Conservation (phyloP, 2,888 invertebrate species). For the Byasa hedistus region DNA sequence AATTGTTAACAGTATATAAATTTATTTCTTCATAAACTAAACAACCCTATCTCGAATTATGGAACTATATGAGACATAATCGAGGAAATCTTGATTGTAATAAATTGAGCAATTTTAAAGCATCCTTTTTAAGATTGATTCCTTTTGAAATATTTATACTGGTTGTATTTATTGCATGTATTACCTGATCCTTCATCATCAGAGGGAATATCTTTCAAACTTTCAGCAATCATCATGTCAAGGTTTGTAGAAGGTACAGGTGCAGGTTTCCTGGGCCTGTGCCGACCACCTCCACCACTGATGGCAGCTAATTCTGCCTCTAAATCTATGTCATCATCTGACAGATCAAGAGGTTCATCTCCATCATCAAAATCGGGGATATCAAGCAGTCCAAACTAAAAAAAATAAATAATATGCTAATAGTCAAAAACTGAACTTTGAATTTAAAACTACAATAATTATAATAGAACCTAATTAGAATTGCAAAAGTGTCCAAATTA, state of each 20-base stretch:
- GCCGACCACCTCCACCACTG: conserved; percentile 55
- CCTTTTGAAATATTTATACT: too few relatives aligned
- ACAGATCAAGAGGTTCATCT: conserved; percentile 72
- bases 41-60: background rate
- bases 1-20: too few relatives aligned
- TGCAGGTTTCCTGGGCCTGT: conserved; percentile 53
- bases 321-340: conserved; percentile 87
- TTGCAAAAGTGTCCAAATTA: too few relatives aligned
- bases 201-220: conserved; percentile 87
- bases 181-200: conserved; percentile 85
- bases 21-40: too few relatives aligned
- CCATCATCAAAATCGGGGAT: conserved; percentile 81
- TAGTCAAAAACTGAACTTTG: too few relatives aligned
- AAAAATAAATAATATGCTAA: conserved; percentile 23
- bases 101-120: conserved; percentile 1
- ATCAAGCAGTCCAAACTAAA: conserved; percentile 88
- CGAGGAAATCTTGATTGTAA: conserved; percentile 1
- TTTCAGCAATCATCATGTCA: conserved; percentile 88
- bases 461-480: too few relatives aligned
- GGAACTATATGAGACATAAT: background rate
- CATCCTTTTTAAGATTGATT: background rate
- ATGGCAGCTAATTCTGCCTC: conserved; percentile 93
- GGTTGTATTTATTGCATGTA: background rate
- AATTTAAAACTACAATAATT: too few relatives aligned
- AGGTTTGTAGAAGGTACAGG: conserved; percentile 80